Conservation (phyloP, 2,797 vertebrate species). For the Acanthiza pusilla region DNA sequence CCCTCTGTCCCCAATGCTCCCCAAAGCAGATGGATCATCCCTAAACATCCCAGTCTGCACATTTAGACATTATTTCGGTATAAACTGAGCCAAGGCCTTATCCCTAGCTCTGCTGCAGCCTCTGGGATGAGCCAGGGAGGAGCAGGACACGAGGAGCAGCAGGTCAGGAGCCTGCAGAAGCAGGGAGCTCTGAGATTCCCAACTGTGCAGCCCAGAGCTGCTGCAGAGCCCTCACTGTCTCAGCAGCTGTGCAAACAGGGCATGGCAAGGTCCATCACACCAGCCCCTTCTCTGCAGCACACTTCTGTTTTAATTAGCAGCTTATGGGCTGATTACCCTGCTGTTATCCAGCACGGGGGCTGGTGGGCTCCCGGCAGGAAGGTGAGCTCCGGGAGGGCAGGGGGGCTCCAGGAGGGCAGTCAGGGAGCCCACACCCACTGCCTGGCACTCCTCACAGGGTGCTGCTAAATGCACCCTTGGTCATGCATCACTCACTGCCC, state of each 20-base stretch:
- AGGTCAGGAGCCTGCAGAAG: fast-evolving
- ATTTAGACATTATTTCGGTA: background rate
- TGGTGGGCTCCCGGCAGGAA: background rate
- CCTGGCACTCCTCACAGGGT: background rate
- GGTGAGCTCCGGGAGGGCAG: background rate
- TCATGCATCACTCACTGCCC: fast-evolving
- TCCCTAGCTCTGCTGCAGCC: background rate
- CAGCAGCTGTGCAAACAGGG: background rate
- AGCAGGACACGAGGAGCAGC: background rate
- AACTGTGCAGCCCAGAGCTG: fast-evolving
- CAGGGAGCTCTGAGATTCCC: background rate
- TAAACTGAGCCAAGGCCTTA: background rate
- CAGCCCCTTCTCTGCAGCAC: background rate
- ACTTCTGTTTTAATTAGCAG: conserved; percentile 21
- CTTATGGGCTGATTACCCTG: background rate
- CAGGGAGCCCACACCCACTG: fast-evolving
- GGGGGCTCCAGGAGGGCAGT: background rate
- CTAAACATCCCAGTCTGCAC: background rate
- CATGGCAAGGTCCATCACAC: background rate
- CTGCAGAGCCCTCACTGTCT: background rate
- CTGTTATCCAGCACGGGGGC: background rate
- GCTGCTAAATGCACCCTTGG: background rate
- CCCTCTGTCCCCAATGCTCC: background rate
- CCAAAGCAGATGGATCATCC: fast-evolving
- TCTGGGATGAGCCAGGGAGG: fast-evolving